These are phyloP conservation scores for Cardiocondyla obscurior DNA, from an alignment of 1,140 invertebrate species.

Conservation along the genomic window DNA sequence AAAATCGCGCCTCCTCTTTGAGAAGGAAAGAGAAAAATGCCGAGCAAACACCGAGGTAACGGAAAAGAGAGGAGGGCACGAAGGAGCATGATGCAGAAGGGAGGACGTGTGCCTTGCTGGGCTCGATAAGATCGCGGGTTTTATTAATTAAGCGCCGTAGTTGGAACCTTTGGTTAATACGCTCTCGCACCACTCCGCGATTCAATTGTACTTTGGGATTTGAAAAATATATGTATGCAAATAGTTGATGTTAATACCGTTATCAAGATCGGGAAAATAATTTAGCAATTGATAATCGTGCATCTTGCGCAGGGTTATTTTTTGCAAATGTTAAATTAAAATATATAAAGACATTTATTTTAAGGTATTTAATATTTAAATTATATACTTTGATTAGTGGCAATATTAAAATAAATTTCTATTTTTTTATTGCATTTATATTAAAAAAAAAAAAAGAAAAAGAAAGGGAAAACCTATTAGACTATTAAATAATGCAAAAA, in stretches of 20 bases:
- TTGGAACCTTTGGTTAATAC: conserved; percentile 32
- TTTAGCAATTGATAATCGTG: not conserved
- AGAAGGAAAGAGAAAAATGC: conserved; percentile 16
- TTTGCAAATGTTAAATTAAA: not conserved
- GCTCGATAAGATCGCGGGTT: conserved; percentile 71
- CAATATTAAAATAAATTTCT: too few relatives aligned
- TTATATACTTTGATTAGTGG: not conserved
- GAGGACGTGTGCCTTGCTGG: conserved; percentile 64
- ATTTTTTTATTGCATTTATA: too few relatives aligned
- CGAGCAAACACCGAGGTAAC: not conserved
- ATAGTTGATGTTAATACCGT: not conserved
- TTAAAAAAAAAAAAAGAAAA: too few relatives aligned
- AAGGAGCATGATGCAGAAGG: conserved; percentile 25
- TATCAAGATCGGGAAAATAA: not conserved
- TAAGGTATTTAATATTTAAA: not conserved
- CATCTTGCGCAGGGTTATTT: not conserved
- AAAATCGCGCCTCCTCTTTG: conserved; percentile 63
- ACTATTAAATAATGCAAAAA: not conserved
- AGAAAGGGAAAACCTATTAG: not conserved
- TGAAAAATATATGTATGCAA: not conserved
- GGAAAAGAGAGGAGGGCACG: not conserved
- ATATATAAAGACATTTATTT: not conserved
- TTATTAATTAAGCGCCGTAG: conserved; percentile 70
- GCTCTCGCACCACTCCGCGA: not conserved
- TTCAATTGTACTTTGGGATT: conserved; percentile 1